These are phyloP conservation scores for Channallabes apus DNA, from an alignment of 2,797 vertebrate genomes.

Conservation along the genomic window DNA sequence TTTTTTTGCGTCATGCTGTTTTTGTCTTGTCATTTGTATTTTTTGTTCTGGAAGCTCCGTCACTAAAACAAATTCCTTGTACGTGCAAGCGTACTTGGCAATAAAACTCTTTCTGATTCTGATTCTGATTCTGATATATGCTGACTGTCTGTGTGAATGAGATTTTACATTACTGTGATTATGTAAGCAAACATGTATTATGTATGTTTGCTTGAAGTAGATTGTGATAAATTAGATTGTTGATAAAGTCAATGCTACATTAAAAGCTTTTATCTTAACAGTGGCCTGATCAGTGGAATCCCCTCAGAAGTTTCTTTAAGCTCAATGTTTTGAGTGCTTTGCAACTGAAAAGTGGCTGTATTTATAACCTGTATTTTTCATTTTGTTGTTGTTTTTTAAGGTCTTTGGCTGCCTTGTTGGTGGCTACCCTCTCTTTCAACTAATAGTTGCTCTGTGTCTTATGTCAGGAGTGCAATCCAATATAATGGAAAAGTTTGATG, in stretches of 20 bases:
- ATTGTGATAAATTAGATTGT: neutral
- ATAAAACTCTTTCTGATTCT: too few relatives aligned
- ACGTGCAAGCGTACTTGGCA: too few relatives aligned
- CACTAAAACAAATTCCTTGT: too few relatives aligned
- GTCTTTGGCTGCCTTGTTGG: conserved; percentile 86
- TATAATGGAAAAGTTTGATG: too few relatives aligned
- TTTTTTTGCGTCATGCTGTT: too few relatives aligned
- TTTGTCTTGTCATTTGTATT: too few relatives aligned
- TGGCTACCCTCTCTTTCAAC: conserved; percentile 74
- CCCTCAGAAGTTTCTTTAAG: neutral
- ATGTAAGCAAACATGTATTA: neutral
- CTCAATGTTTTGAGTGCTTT: neutral
- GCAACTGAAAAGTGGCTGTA: too few relatives aligned
- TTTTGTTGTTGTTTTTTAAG: conserved; percentile 62
- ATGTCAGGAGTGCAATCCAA: conserved; percentile 31
- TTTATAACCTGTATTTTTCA: neutral
- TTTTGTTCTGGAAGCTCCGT: too few relatives aligned
- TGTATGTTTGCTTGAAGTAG: neutral
- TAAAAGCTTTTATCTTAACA: neutral
- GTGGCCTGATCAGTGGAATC: neutral
- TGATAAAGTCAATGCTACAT: neutral
- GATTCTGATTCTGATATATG: too few relatives aligned
- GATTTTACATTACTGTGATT: neutral
- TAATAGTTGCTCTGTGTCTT: conserved; percentile 26
- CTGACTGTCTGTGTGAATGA: neutral